Evolutionary conservation across 1,140 invertebrate species (phyloP), one percentile per base, ranked within the genome.

Genomic region (Meloidogyne floridensis): DNA sequence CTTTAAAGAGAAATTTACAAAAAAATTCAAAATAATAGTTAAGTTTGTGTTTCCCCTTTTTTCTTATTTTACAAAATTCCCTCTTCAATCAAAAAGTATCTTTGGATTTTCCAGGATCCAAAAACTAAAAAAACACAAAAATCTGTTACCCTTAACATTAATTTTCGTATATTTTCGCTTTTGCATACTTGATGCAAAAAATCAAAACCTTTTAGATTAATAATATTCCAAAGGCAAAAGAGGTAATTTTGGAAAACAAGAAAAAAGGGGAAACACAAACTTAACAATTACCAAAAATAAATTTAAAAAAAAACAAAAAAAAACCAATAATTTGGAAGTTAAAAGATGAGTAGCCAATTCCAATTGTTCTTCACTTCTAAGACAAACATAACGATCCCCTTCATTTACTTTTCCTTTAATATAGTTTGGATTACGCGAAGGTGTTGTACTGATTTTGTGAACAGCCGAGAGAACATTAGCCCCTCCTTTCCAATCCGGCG

Each of bases 341-440:
- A 84, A 69, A 15, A 84, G 65, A 72, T 84, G 84, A 13, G 87
- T 71, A 15, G 84, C 84, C 9, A 84, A 54, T 65, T 83, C 65
- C 15, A 84, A 70, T 78, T 84, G 84, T 53, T 84, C 84, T 69
- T 84, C 84, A 59, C 75, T 82, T 72, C 84, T n/a, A 13, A 81
- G 42, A 54, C 84, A 72, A n/a, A 84, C 56, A 72, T 84, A 84
- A n/a, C 84, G 83, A 75, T 84, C 84, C 1, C 84, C 84, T 51
- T 71, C 54, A 18, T 59, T 65, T 59, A 81, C 80, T 56, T 74
- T 72, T 43, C 81, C 81, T 59, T 73, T 82, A 2, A 65, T 42
- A 20, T 82, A 82, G n/a, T 82, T 83, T 18, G 80, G 72, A 69
- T 82, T 82, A 9, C 81, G 8, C 9, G 81, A 82, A 4, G 81